Evolutionary conservation across 30 jellyfish, hydroid and myxozoan species (phyloP).

Genomic region (Pelagia noctiluca): DNA sequence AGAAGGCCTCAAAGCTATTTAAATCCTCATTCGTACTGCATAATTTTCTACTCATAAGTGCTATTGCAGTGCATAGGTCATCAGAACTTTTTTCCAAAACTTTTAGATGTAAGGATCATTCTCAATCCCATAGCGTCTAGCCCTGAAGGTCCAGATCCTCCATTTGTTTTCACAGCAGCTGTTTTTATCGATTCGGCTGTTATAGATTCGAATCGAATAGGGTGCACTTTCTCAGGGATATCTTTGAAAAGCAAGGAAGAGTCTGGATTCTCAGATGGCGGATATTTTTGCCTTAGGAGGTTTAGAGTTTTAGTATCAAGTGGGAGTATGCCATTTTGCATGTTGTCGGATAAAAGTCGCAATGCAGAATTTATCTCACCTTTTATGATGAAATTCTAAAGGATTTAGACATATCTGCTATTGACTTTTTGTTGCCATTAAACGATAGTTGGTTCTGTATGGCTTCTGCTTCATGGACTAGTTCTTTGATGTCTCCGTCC

Average conservation of each 20-base stretch:
- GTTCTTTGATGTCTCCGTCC: conserved; percentile 25
- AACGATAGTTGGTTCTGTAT: conserved; percentile 17
- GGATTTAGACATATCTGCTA: conserved; percentile 14
- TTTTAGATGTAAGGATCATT: conserved; percentile 27
- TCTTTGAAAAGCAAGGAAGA: conserved; percentile 7
- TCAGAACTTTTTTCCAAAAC: conserved; percentile 14
- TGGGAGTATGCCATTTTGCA: conserved; percentile 23
- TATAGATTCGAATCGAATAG: conserved; percentile 21
- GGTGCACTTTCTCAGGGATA: conserved; percentile 46
- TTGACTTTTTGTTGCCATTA: conserved; percentile 3
- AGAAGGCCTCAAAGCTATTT: conserved; percentile 29
- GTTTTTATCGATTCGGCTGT: conserved; percentile 1
- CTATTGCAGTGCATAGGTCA: conserved; percentile 41
- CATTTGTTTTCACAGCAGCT: conserved; percentile 30
- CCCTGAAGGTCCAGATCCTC: conserved; percentile 39
- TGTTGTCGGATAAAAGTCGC: conserved; percentile 16
- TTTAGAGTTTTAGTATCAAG: conserved; percentile 17
- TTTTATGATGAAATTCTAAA: conserved; percentile 30
- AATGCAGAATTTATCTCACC: conserved; percentile 38
- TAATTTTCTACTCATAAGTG: not conserved
- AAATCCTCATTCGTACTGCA: conserved; percentile 34
- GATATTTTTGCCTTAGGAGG: conserved; percentile 18
- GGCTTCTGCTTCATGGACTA: conserved; percentile 32
- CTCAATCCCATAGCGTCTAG: conserved; percentile 62
- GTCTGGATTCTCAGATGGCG: conserved; percentile 9